phyloP scores from a whole-genome alignment of 2,113 vertebrate species.

The Epinephelus moara region DNA sequence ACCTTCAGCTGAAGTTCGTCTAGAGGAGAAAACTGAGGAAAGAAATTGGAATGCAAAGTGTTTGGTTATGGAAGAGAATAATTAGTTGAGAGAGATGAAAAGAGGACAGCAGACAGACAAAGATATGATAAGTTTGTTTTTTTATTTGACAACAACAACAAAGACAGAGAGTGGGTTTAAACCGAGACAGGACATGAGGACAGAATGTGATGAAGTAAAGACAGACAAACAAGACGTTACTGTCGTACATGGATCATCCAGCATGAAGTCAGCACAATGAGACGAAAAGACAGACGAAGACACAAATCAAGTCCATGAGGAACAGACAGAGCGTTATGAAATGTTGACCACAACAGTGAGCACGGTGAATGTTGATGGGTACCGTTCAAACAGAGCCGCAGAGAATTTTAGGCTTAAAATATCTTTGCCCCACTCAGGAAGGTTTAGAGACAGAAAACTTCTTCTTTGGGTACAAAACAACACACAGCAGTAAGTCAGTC shows the following conservation, averaged over 20 bases:
- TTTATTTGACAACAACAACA: slow-evolving; percentile 78
- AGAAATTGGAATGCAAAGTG: not conserved
- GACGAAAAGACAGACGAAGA: slow-evolving; percentile 41
- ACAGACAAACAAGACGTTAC: slow-evolving; percentile 44
- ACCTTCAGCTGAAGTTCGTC: not conserved
- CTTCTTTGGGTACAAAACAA: slow-evolving; percentile 61
- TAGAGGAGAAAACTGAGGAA: not conserved
- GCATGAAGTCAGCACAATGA: slow-evolving; percentile 10
- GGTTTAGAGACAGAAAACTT: slow-evolving; percentile 52
- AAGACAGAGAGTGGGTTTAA: slow-evolving; percentile 42
- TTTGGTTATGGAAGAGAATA: slow-evolving; percentile 1
- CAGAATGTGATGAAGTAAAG: slow-evolving; percentile 38
- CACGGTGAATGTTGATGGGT: not conserved
- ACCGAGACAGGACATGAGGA: slow-evolving; percentile 39
- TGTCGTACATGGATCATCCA: slow-evolving; percentile 19
- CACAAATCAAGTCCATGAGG: slow-evolving; percentile 25
- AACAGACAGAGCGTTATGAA: not conserved
- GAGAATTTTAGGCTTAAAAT: slow-evolving; percentile 59
- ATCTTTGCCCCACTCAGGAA: slow-evolving; percentile 39
- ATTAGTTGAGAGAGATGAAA: slow-evolving; percentile 40
- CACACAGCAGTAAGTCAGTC: slow-evolving; percentile 58
- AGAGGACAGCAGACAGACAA: slow-evolving; percentile 73
- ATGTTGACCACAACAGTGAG: slow-evolving; percentile 43
- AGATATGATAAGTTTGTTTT: slow-evolving; percentile 57
- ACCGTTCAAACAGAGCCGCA: not conserved